These are phyloP conservation scores for Heteromormyrus szaboi DNA, from an alignment of 2,797 vertebrate species.

Conservation along the genomic window DNA sequence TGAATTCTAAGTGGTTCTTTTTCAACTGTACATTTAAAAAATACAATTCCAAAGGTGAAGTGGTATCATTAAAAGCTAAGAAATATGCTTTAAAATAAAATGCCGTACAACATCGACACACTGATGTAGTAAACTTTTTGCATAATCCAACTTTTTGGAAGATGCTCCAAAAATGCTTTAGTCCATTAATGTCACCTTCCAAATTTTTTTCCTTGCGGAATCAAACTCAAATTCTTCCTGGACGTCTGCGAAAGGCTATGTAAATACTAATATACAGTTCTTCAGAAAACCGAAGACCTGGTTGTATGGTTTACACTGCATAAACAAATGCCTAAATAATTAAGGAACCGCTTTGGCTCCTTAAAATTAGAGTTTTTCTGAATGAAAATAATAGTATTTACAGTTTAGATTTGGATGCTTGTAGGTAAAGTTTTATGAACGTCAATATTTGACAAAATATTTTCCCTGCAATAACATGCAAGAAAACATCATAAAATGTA, in stretches of 20 bases:
- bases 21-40: background rate
- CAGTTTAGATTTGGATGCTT: background rate
- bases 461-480: background rate
- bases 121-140: background rate
- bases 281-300: background rate
- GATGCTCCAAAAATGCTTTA: background rate
- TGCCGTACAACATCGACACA: background rate
- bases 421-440: background rate
- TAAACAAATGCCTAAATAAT: background rate
- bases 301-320: background rate
- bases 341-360: background rate
- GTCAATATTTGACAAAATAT: background rate
- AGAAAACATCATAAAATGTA: background rate
- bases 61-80: background rate
- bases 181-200: background rate
- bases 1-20: background rate
- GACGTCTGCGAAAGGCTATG: background rate
- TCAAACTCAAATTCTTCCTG: background rate
- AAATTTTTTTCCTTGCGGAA: background rate
- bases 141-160: background rate
- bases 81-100: conserved; percentile 5
- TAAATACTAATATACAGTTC: background rate
- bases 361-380: background rate
- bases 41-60: background rate
- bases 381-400: background rate